phyloP scores from a whole-genome alignment of 1,140 invertebrate genomes.

The Drosophila pseudoananassae region DNA sequence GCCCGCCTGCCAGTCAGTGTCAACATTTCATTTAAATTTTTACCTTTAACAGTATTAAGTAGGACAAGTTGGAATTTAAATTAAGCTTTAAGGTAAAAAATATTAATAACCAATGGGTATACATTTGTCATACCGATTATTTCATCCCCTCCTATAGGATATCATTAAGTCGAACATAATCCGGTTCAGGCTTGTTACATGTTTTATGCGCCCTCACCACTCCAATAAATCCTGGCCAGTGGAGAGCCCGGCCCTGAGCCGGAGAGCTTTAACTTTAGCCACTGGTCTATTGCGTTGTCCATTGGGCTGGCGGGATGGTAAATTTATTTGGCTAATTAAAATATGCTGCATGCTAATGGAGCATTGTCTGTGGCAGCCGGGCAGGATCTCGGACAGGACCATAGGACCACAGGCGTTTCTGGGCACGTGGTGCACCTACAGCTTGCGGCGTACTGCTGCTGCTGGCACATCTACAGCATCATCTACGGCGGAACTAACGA shows the following conservation, averaged over 20 bases:
- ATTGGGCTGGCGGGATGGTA: slow-evolving; percentile 41
- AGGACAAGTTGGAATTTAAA: no score
- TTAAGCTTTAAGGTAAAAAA: no score
- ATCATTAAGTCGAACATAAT: neutral
- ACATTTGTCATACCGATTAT: neutral
- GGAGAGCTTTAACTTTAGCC: slow-evolving; percentile 4
- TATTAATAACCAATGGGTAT: no score
- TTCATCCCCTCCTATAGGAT: neutral
- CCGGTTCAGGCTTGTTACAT: slow-evolving; percentile 3
- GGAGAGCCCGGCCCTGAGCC: slow-evolving; percentile 3
- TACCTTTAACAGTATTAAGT: no score
- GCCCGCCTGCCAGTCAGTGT: no score
- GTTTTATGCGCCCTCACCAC: slow-evolving; percentile 26
- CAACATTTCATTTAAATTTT: no score
- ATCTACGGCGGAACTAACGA: slow-evolving; percentile 59
- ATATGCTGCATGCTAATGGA: slow-evolving; percentile 81
- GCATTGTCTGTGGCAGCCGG: slow-evolving; percentile 63
- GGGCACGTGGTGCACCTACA: slow-evolving; percentile 39
- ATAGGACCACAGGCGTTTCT: slow-evolving; percentile 27
- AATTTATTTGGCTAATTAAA: slow-evolving; percentile 81
- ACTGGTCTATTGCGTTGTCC: slow-evolving; percentile 11
- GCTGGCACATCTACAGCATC: neutral
- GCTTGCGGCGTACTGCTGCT: neutral
- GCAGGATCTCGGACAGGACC: slow-evolving; percentile 10
- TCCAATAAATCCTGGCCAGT: slow-evolving; percentile 57